phyloP scores from a whole-genome alignment of 2,797 vertebrate species.

The Thunnus albacares region DNA sequence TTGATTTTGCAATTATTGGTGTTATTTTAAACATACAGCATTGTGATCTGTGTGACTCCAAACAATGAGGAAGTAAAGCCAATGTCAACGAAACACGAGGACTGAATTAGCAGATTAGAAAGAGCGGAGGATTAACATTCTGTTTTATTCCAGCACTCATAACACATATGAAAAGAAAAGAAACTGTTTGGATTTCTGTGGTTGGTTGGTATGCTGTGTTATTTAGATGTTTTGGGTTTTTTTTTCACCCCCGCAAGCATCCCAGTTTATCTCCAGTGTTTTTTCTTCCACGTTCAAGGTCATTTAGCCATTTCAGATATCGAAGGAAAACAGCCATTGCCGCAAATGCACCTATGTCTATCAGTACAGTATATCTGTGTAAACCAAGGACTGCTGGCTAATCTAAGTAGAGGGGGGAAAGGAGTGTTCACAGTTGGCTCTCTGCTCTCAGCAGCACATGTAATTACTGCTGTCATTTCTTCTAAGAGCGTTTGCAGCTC shows the following conservation, averaged over 20 bases:
- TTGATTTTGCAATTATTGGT: not conserved
- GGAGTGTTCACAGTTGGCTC: not conserved
- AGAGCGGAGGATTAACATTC: not conserved
- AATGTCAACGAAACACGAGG: not conserved
- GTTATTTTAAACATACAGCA: not conserved
- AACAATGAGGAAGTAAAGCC: not conserved
- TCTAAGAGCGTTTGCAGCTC: constrained; percentile 28
- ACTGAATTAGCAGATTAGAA: not conserved
- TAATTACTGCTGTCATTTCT: constrained; percentile 52
- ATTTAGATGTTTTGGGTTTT: not conserved
- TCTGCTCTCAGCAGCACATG: constrained; percentile 22
- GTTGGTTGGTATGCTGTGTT: not conserved
- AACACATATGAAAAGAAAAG: not conserved
- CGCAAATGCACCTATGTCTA: not conserved
- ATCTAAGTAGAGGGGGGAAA: not conserved
- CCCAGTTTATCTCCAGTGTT: not conserved
- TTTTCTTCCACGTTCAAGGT: not conserved
- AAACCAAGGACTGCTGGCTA: constrained; percentile 4
- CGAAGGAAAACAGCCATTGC: not conserved
- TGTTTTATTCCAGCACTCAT: not conserved
- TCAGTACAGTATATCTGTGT: not conserved
- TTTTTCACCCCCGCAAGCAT: constrained; percentile 1
- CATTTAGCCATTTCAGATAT: not conserved
- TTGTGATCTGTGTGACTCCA: not conserved
- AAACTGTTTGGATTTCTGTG: not conserved